Evolutionary conservation across 2,797 vertebrate genomes (phyloP), one percentile per base, ranked within the genome.

Genomic region (Gymnothorax javanicus): DNA sequence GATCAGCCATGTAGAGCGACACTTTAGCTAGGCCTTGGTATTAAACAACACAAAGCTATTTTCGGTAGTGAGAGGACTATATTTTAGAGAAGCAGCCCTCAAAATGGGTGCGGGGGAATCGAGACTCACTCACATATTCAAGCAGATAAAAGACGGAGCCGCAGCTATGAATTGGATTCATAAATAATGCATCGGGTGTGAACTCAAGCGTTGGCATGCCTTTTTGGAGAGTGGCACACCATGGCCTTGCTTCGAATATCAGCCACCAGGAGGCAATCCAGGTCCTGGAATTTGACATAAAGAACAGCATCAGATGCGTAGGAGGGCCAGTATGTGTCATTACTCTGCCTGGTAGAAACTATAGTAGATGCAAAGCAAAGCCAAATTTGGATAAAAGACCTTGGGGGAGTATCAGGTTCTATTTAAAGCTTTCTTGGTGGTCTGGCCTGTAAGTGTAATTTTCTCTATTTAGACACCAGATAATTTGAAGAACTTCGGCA

Each of bases 171-270:
- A n/a, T 82, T 86, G 82, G 56, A 83, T 57, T 33, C 60, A 56
- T 86, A 81, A 86, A 86, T 83, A 69, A 86, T 86, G 33, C 57
- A 86, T 86, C 56, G 27, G 79, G 79, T 82, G 43, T 73, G 57
- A 86, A 81, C 77, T 81, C 50, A 17, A 81, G 77, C 50, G 12
- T 54, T 9, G 23, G 52, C 50, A 7, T n/a, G 17, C 52, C 52
- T 81, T 81, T 43, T 81, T 81, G 77, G 20, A 56, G 77, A 54
- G 77, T 8, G 77, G 7, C 52, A 7, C 5, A 11, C 25, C 17
- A 54, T 50, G 7, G 77, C 50, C 50, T 2, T 0, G 17, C 50
- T 56, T 54, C 52, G n/a, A 54, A 54, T 23, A 81, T 23, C 17
- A 12, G 77, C 77, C 77, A 81, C 77, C 50, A 83, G 81, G 81